Evolutionary conservation across 2,113 vertebrate genomes (phyloP).

Genomic region (Myxocyprinus asiaticus): DNA sequence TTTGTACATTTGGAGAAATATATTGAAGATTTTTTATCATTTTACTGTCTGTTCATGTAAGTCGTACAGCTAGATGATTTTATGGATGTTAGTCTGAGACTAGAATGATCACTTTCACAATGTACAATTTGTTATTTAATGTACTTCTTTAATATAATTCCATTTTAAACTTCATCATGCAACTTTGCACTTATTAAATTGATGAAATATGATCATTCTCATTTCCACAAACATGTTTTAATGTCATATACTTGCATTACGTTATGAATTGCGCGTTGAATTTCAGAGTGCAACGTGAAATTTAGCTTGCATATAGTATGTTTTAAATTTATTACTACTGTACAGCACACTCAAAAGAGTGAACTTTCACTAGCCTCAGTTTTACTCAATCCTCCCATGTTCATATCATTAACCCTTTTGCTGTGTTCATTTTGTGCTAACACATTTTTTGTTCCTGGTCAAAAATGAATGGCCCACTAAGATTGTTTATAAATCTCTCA

Average conservation of each 20-base stretch:
- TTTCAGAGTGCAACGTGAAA: too few relatives aligned
- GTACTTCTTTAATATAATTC: neutral
- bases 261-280: neutral
- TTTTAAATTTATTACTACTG: too few relatives aligned
- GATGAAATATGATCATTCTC: neutral
- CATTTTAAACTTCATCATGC: neutral
- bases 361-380: too few relatives aligned
- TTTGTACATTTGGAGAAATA: conserved; percentile 8
- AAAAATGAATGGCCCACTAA: too few relatives aligned
- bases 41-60: neutral
- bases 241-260: neutral
- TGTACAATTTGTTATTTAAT: neutral
- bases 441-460: too few relatives aligned
- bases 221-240: neutral
- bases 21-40: neutral
- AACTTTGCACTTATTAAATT: conserved; percentile 8
- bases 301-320: too few relatives aligned
- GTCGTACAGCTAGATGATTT: neutral
- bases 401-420: too few relatives aligned
- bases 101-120: too few relatives aligned
- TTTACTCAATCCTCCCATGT: too few relatives aligned
- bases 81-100: conserved; percentile 8
- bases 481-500: too few relatives aligned
- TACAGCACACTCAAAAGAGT: too few relatives aligned
- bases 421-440: too few relatives aligned